Evolutionary conservation across 1,140 invertebrate genomes (phyloP), one percentile per base, ranked within the genome.

Genomic region (Propsilocerus akamusi): DNA sequence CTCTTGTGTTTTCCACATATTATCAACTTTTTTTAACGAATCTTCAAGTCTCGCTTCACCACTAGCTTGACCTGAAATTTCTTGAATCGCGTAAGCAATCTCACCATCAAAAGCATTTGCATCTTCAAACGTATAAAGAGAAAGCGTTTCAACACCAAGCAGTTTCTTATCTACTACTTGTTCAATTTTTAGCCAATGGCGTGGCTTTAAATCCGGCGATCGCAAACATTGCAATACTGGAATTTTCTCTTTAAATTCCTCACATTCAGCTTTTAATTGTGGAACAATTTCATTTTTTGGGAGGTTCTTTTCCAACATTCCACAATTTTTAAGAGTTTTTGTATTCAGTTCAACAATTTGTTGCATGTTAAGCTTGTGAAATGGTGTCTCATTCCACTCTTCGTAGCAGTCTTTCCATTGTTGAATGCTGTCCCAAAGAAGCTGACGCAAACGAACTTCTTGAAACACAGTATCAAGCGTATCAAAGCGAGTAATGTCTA

Each of bases 131-230:
- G 77, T 62, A 22, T 68, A 65, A 25, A 92, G 65, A 2, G 74
- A 83, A 8, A 82, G 56, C 8, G 72, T 68, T 52, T 76, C 75
- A 28, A 85, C 80, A 0, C 78, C 73, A 50, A 74, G 76, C 55
- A 91, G 77, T 52, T 80, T 78, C 23, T 76, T 74, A 52, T 76
- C 74, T 0, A 92, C 62, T 20, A 87, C 65, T 5, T 75, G 72
- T 50, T 89, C 85, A 14, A 94, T 82, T 57, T 77, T 75, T 2
- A 79, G 68, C 88, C 87, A 92, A 61, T 93, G 88, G 2, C 89
- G 75, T 25, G 55, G 55, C 50, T 61, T 57, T 2, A 65, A 46
- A 49, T 58, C 61, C 10, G 58, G 53, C 58, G 65, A 65, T 1
- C 63, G 53, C 7, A 65, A 46, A 48, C 61, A 64, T 5, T 58